Conservation (phyloP, 2,113 vertebrate genomes). For the Rhineura floridana region DNA sequence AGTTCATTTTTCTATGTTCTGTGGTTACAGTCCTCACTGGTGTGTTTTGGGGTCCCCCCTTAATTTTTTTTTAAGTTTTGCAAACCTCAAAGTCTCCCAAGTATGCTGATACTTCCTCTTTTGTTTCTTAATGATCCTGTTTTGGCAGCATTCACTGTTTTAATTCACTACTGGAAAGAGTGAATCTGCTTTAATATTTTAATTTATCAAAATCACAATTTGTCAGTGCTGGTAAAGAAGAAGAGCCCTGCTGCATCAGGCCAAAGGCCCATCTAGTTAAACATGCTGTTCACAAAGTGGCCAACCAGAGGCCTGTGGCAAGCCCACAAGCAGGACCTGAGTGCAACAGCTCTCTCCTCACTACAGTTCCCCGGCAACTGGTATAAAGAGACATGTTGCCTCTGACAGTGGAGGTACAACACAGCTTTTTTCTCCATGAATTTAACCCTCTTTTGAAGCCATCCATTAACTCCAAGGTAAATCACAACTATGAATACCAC, state of each 20-base stretch:
- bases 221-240: neutral
- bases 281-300: too few relatives aligned
- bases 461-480: neutral
- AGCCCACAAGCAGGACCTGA: too few relatives aligned
- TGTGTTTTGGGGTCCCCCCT: neutral
- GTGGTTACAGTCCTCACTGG: too few relatives aligned
- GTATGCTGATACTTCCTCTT: neutral
- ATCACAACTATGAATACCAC: neutral
- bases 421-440: too few relatives aligned
- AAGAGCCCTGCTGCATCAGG: neutral
- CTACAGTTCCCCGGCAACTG: too few relatives aligned
- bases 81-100: neutral
- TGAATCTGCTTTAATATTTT: neutral
- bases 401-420: too few relatives aligned
- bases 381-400: too few relatives aligned
- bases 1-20: neutral
- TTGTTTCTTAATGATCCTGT: neutral
- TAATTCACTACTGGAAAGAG: neutral
- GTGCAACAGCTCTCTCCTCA: too few relatives aligned
- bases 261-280: too few relatives aligned
- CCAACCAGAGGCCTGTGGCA: neutral
- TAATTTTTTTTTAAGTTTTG: neutral
- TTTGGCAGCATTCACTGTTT: neutral
- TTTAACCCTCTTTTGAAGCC: too few relatives aligned
- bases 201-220: neutral